These are phyloP conservation scores for Enteromius paludinosus DNA, from an alignment of 2,797 vertebrate genomes.

Conservation along the genomic window DNA sequence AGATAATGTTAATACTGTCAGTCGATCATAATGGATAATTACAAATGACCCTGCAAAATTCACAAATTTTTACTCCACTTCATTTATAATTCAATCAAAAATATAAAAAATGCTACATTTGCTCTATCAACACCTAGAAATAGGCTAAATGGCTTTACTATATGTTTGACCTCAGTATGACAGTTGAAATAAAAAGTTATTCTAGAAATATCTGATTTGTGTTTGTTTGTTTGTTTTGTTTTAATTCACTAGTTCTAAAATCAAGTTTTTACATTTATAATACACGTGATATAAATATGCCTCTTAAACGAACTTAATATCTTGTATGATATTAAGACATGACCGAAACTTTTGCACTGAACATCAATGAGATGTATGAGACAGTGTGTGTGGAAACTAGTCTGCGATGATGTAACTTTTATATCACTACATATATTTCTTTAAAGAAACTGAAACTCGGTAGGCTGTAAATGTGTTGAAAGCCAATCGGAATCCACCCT, in stretches of 20 bases:
- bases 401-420: background rate
- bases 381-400: background rate
- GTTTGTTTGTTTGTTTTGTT: constrained; percentile 5
- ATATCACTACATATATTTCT: background rate
- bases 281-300: constrained; percentile 37
- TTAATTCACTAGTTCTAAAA: constrained; percentile 36
- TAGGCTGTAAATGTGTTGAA: constrained; percentile 11
- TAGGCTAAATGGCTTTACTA: constrained; percentile 4
- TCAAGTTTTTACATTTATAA: constrained; percentile 39
- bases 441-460: background rate
- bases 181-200: background rate
- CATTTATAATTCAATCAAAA: background rate
- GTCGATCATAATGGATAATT: background rate
- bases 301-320: constrained; percentile 4
- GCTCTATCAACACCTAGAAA: constrained; percentile 17
- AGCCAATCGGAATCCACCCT: constrained; percentile 31
- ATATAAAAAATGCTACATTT: background rate
- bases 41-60: constrained; percentile 14
- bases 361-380: background rate
- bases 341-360: background rate
- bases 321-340: background rate
- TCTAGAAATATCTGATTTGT: constrained; percentile 9
- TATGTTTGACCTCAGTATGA: background rate
- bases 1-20: background rate
- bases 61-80: background rate